Evolutionary conservation across 2,113 vertebrate species (phyloP), one percentile per base, ranked within the genome.

Genomic region (Centrocercus urophasianus): DNA sequence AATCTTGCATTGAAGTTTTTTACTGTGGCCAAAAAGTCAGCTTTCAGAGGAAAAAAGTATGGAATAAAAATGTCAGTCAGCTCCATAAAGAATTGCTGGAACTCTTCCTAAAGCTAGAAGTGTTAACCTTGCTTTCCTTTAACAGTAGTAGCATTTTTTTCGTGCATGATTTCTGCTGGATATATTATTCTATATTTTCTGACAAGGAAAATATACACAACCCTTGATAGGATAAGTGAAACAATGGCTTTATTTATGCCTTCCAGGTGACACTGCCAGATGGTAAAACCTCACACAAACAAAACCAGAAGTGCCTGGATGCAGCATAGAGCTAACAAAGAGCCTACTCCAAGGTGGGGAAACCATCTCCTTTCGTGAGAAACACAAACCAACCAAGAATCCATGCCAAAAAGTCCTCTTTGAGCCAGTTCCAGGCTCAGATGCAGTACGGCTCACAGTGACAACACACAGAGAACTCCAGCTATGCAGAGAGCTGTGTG

Each of bases 241-340:
- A 83, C 72, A 93, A 91, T 72, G 79, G 52, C 27, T 91, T 88
- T 88, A 94, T 94, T 97, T 91, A 94, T 93, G 82, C 70, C 63
- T 91, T 93, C 89, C 72, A 89, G 93, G 79, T 93, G 95, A 95
- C 84, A 66, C 50, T 71, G 22, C 75, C 93, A 94, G 83, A 81
- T 91, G 94, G 69, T 75, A 78, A 93, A 93, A 83, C 48, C 52
- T 71, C 83, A 66, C 0, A 0, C 57, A 89, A 74, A 73, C 11
- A 70, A 88, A 87, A 42, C 50, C 87, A 80, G 38, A 86, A 91
- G 64, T 34, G 75, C 47, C 60, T 67, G 13, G 34, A 21, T 3
- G 5, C 32, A 4, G 1, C 0, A 3, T 2, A 59, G 64, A 69
- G 82, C 59, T 93, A 43, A 52, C 11, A n/a, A 8, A 61, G 47